Conservation (phyloP, 2,113 vertebrate species). For the Scolopax mira region DNA sequence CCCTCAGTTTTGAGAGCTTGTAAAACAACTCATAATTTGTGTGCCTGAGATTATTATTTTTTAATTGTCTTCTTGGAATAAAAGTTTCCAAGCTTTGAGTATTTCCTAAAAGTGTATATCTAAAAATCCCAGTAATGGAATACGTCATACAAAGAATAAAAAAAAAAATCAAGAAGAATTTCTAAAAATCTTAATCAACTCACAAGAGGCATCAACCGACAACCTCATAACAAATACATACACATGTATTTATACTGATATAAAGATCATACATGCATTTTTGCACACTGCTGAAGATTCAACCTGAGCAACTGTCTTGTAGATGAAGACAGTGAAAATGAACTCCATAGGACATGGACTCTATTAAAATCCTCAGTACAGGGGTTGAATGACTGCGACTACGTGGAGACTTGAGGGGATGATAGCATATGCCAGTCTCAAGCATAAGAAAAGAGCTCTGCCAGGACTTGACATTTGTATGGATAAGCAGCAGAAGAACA, state of each 20-base stretch:
- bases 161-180: not conserved
- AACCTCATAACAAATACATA: not conserved
- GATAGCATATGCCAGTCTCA: not conserved
- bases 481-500: not conserved
- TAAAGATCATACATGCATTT: not conserved
- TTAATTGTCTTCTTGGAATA: not conserved
- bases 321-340: not conserved
- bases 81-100: not conserved
- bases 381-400: not conserved
- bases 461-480: not conserved
- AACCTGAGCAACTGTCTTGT: not conserved
- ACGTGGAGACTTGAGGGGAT: not conserved
- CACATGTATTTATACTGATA: not conserved
- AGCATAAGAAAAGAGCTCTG: not conserved
- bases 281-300: not conserved
- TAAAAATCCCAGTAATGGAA: not conserved
- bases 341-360: not conserved
- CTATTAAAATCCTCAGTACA: not conserved
- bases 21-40: not conserved
- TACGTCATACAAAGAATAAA: not conserved
- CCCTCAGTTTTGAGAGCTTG: not conserved
- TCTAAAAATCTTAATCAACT: not conserved
- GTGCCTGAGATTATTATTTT: not conserved
- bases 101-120: not conserved
- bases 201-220: not conserved